These are phyloP conservation scores for Stictocephala bisonia DNA, from an alignment of 2,888 invertebrate genomes.

Conservation along the genomic window DNA sequence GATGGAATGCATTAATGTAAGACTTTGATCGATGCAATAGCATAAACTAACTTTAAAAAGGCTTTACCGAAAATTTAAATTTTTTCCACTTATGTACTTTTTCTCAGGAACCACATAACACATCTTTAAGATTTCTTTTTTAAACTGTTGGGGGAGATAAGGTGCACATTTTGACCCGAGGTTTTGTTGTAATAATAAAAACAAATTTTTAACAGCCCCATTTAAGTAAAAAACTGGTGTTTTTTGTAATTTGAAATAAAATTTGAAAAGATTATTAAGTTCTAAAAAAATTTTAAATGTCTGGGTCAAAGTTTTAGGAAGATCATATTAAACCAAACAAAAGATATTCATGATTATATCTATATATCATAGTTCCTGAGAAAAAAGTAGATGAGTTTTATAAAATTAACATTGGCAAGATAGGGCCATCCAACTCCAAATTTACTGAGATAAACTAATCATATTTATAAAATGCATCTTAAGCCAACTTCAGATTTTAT, in stretches of 20 bases:
- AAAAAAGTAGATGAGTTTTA: background rate
- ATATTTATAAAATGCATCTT: too few species aligned
- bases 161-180: background rate
- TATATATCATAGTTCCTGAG: background rate
- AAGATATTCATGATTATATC: background rate
- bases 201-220: background rate
- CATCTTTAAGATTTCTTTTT: conserved; percentile 13
- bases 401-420: conserved; percentile 15
- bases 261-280: background rate
- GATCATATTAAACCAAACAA: background rate
- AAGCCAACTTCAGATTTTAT: too few species aligned
- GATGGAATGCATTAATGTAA: conserved; percentile 14
- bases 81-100: conserved; percentile 16
- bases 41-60: background rate
- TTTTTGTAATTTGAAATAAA: conserved; percentile 7
- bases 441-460: too few species aligned
- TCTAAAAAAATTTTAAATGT: background rate
- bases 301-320: background rate
- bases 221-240: background rate
- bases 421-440: too few species aligned
- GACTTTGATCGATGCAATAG: background rate
- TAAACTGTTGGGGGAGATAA: background rate
- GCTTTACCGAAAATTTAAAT: background rate
- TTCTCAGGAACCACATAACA: conserved; percentile 4
- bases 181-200: background rate